Conservation (phyloP, 2,113 vertebrate species). For the Phrynocephalus versicolor region DNA sequence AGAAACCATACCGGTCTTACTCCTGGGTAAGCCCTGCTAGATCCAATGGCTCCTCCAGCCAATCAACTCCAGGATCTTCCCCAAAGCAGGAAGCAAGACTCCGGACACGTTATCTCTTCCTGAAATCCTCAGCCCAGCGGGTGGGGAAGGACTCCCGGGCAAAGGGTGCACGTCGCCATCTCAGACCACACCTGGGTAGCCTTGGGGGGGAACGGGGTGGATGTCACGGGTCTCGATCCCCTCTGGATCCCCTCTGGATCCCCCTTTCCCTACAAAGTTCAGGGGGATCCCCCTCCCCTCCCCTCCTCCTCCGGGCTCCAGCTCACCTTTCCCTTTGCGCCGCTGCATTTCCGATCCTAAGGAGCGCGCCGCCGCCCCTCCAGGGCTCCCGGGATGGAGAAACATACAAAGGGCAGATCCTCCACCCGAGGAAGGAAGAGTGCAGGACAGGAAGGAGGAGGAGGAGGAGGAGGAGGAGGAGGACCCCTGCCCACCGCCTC, state of each 20-base stretch:
- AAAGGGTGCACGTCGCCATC: too few relatives aligned
- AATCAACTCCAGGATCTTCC: too few relatives aligned
- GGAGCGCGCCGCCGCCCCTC: not conserved
- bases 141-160: too few relatives aligned
- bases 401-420: constrained; percentile 12
- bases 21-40: not conserved
- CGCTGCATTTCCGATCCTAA: not conserved
- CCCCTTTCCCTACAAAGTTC: not conserved
- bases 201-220: too few relatives aligned
- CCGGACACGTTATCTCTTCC: too few relatives aligned
- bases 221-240: too few relatives aligned
- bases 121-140: too few relatives aligned
- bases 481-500: not conserved
- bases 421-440: not conserved
- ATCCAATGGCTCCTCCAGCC: not conserved
- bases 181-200: not conserved
- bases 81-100: too few relatives aligned
- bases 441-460: constrained; percentile 8
- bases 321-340: not conserved
- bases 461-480: not conserved
- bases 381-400: not conserved
- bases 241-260: not conserved
- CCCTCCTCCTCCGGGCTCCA: not conserved
- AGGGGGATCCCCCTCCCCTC: too few relatives aligned
- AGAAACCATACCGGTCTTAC: too few relatives aligned